Evolutionary conservation across 2,888 invertebrate species (phyloP).

Genomic region (Diaperis boleti): DNA sequence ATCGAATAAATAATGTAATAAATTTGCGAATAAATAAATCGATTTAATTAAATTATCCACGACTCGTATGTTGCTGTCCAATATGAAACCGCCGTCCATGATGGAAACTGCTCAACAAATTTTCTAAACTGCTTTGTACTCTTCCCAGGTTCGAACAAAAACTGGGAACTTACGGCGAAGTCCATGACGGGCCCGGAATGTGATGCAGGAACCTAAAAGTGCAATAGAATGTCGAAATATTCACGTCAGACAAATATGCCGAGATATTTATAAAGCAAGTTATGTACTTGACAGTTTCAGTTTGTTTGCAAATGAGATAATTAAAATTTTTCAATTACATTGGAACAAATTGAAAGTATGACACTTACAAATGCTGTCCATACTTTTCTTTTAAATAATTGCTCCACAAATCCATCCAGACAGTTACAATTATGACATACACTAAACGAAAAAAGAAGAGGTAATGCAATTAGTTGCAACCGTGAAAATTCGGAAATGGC

Average conservation of each 20-base stretch:
- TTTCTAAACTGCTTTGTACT: constrained; percentile 68
- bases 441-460: no score
- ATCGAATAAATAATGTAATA: constrained; percentile 21
- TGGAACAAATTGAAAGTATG: no score
- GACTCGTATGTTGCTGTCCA: constrained; percentile 80
- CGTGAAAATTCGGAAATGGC: no score
- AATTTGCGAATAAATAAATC: constrained; percentile 6
- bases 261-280: no score
- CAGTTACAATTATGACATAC: no score
- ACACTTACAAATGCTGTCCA: no score
- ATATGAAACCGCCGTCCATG: constrained; percentile 75
- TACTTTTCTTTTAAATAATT: no score
- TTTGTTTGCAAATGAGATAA: no score
- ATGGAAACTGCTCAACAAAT: constrained; percentile 73
- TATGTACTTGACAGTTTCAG: no score
- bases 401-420: no score
- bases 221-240: background rate
- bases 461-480: no score
- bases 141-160: constrained; percentile 70
- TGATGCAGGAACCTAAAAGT: constrained; percentile 62
- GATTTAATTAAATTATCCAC: constrained; percentile 61
- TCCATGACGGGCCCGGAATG: constrained; percentile 68
- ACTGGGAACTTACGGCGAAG: constrained; percentile 74
- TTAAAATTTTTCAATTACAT: no score
- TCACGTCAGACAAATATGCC: background rate